phyloP scores from a whole-genome alignment of 2,113 vertebrate genomes.

The Oncorhynchus tshawytscha region DNA sequence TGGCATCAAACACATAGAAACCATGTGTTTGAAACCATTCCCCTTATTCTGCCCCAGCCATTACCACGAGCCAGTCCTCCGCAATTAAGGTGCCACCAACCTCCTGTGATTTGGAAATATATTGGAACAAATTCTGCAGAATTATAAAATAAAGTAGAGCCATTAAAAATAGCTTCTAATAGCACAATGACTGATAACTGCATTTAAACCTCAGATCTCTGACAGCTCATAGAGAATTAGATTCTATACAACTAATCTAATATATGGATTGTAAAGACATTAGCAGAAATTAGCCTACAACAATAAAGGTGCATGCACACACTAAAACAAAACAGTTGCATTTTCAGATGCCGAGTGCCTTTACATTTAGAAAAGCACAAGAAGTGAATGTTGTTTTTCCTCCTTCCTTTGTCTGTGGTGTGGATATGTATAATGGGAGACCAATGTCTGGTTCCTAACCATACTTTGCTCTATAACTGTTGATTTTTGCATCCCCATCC shows the following conservation, averaged over 20 bases:
- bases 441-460: constrained; percentile 54
- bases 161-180: background rate
- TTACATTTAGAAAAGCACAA: constrained; percentile 64
- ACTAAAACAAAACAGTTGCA: too few species aligned
- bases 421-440: constrained; percentile 68
- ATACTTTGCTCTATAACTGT: constrained; percentile 57
- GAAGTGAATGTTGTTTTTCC: constrained; percentile 62
- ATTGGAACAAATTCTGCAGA: background rate
- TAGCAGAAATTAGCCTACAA: too few species aligned
- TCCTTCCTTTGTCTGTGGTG: constrained; percentile 42
- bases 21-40: too few species aligned
- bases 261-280: too few species aligned
- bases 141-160: background rate
- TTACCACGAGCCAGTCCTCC: too few species aligned
- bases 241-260: too few species aligned
- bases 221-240: too few species aligned
- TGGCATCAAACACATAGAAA: too few species aligned
- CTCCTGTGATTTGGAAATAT: too few species aligned
- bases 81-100: too few species aligned
- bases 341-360: constrained; percentile 33
- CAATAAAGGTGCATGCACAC: too few species aligned
- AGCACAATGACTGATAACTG: background rate
- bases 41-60: too few species aligned
- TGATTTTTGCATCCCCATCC: constrained; percentile 57
- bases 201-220: background rate